A percentile compares a stretch with the other conserved stretches of the same genome.
Conservation (phyloP, 2,888 invertebrate genomes). For the Griposia aprilina region DNA sequence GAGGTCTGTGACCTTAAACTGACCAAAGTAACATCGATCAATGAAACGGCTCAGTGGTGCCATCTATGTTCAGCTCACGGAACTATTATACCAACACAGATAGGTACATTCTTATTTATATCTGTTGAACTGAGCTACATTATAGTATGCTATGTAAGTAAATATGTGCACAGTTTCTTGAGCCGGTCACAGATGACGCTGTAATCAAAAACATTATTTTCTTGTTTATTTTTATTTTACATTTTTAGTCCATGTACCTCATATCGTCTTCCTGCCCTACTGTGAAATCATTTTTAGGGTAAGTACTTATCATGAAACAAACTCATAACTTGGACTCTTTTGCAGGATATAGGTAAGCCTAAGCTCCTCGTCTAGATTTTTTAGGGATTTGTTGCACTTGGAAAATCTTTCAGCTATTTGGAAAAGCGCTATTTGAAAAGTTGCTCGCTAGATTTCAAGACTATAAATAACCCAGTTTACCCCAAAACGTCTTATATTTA, state of each 20-base stretch:
- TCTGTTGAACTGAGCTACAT: background rate
- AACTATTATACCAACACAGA: slow-evolving; percentile 21
- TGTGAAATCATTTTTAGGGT: background rate
- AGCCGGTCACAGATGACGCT: slow-evolving; percentile 40
- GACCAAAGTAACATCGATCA: background rate
- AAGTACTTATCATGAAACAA: too few species aligned
- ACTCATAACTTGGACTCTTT: background rate
- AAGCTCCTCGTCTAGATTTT: background rate
- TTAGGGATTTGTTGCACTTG: background rate
- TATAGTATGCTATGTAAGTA: too few species aligned
- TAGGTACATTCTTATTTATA: background rate
- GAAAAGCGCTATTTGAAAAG: too few species aligned
- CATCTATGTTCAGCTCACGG: slow-evolving; percentile 31
- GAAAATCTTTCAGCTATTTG: background rate
- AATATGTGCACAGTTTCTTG: slow-evolving; percentile 18
- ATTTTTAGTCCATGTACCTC: background rate
- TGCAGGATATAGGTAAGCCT: background rate
- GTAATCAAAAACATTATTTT: background rate
- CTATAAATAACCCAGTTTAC: background rate
- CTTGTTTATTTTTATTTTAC: slow-evolving; percentile 15
- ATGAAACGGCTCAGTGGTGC: background rate
- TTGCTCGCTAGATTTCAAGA: background rate
- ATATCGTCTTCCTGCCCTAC: background rate
- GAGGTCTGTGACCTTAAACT: slow-evolving; percentile 29
- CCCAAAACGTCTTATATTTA: background rate